These are phyloP conservation scores for Dendrophyllia cribrosa DNA, from an alignment of 64 coral and sea anemone genomes.

Conservation along the genomic window DNA sequence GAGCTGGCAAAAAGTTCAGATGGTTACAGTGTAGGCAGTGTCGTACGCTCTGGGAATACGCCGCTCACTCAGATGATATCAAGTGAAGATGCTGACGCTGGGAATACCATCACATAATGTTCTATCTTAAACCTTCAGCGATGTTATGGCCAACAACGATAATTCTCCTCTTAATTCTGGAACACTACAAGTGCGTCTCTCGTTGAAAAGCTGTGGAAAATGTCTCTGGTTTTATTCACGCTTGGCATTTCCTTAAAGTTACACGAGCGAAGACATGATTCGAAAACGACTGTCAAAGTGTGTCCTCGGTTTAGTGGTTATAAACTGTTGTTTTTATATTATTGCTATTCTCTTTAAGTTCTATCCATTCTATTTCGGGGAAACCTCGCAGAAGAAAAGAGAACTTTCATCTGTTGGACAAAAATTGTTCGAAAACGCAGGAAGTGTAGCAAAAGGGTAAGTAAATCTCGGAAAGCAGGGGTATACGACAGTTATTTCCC, in stretches of 20 bases:
- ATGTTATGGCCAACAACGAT: slow-evolving; percentile 9
- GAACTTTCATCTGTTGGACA: neutral
- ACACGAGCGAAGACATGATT: slow-evolving; percentile 4
- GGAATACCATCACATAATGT: neutral
- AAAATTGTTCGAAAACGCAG: neutral
- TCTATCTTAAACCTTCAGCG: neutral
- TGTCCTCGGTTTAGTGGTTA: neutral
- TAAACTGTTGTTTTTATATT: neutral
- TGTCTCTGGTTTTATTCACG: neutral
- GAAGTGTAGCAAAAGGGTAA: neutral
- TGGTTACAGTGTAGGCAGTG: neutral
- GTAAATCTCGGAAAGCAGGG: neutral
- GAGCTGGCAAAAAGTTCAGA: neutral
- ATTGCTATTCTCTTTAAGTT: neutral
- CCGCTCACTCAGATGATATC: neutral
- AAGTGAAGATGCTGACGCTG: too few species aligned
- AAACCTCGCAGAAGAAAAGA: neutral
- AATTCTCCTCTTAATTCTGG: too few species aligned
- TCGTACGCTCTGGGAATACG: neutral
- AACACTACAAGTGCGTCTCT: neutral
- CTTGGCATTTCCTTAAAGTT: neutral
- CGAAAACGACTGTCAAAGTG: neutral
- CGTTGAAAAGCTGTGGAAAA: neutral
- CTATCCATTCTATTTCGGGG: neutral
- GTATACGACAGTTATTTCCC: neutral